Percentiles rank a stretch among this genome's conserved stretches.
phyloP scores from a whole-genome alignment of 1,140 invertebrate genomes.

The Drosophila paulistorum region DNA sequence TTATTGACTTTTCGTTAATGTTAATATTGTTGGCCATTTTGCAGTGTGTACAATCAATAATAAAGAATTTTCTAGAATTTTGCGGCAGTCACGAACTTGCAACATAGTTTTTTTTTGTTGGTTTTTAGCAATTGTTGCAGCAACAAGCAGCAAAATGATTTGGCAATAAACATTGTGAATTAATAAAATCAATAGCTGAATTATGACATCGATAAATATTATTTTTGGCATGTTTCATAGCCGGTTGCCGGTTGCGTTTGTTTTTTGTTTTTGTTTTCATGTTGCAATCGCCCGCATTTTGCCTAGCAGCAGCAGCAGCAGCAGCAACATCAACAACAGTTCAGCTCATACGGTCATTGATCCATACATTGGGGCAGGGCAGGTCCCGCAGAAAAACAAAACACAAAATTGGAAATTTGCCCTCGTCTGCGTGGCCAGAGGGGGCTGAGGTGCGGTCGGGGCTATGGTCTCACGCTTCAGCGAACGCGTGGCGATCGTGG shows the following conservation, averaged over 20 bases:
- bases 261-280: constrained; percentile 11
- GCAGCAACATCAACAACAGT: constrained; percentile 2
- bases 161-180: not conserved
- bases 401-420: constrained; percentile 7
- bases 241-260: not conserved
- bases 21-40: constrained; percentile 14
- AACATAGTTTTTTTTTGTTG: constrained; percentile 22
- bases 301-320: not conserved
- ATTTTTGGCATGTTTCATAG: constrained; percentile 4
- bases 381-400: constrained; percentile 12
- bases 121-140: constrained; percentile 46
- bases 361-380: constrained; percentile 8
- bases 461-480: not conserved
- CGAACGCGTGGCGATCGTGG: constrained; percentile 4
- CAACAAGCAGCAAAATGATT: constrained; percentile 25
- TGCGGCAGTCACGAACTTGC: constrained; percentile 35
- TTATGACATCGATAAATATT: constrained; percentile 21
- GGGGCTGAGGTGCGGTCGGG: not conserved
- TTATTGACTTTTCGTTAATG: constrained; percentile 67
- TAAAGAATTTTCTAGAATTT: constrained; percentile 44
- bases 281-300: constrained; percentile 24
- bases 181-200: constrained; percentile 14
- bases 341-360: constrained; percentile 7
- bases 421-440: not conserved
- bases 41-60: constrained; percentile 22